These are phyloP conservation scores for Luffia ferchaultella DNA, from an alignment of 2,888 invertebrate genomes.

Conservation along the genomic window DNA sequence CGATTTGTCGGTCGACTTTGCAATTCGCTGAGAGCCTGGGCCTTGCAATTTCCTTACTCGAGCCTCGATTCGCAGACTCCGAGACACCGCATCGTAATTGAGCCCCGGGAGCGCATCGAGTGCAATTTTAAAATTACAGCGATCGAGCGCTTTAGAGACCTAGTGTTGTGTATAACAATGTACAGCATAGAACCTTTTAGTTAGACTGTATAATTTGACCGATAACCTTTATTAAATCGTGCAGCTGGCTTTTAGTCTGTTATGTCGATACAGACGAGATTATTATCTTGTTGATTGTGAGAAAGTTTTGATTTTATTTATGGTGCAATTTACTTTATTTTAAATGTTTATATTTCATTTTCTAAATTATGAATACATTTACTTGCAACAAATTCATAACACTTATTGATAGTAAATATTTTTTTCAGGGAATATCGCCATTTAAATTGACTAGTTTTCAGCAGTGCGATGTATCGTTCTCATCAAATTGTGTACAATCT, in stretches of 20 bases:
- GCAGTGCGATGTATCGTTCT: too few species aligned
- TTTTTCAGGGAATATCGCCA: too few species aligned
- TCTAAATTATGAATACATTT: too few species aligned
- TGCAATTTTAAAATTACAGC: slow-evolving; percentile 55
- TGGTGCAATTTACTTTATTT: slow-evolving; percentile 16
- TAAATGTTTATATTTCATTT: too few species aligned
- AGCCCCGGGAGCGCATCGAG: slow-evolving; percentile 42
- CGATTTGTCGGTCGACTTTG: slow-evolving; percentile 36
- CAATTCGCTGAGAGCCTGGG: not conserved
- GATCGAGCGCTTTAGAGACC: slow-evolving; percentile 44
- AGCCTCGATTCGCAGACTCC: slow-evolving; percentile 36
- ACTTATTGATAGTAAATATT: too few species aligned
- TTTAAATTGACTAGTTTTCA: too few species aligned
- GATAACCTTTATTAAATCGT: not conserved
- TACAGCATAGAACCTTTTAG: not conserved
- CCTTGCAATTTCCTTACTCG: slow-evolving; percentile 45
- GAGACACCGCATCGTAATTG: slow-evolving; percentile 35
- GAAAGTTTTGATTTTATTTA: slow-evolving; percentile 12
- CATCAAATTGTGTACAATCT: too few species aligned
- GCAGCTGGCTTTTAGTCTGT: slow-evolving; percentile 18
- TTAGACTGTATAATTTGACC: not conserved
- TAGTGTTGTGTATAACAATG: not conserved
- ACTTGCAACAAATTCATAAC: too few species aligned
- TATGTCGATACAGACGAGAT: slow-evolving; percentile 1
- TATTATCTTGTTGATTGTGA: slow-evolving; percentile 6